Conservation (phyloP, 1,140 invertebrate species). For the Drosophila carrolli region DNA sequence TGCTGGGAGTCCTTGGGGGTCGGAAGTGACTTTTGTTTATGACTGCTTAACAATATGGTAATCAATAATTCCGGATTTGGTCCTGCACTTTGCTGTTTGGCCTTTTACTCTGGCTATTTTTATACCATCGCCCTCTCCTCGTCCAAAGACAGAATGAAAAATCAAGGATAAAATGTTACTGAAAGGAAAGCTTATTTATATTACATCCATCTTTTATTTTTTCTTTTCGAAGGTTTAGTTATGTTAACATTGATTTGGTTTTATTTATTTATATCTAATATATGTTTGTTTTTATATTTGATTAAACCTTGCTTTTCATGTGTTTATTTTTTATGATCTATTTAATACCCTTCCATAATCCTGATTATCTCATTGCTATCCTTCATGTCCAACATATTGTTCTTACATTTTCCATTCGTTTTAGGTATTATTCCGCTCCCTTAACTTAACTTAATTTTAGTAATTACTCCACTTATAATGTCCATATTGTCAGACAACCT, state of each 20-base stretch:
- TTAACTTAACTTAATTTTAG: too few relatives aligned
- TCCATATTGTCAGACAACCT: neutral
- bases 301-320: neutral
- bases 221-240: neutral
- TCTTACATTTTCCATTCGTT: too few relatives aligned
- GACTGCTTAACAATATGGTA: conserved; percentile 32
- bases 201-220: neutral
- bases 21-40: conserved; percentile 43
- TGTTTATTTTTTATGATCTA: neutral
- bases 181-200: too few relatives aligned
- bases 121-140: neutral
- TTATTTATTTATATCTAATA: neutral
- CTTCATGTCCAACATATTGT: too few relatives aligned
- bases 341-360: neutral
- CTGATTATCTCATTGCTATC: too few relatives aligned
- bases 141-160: too few relatives aligned
- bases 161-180: too few relatives aligned
- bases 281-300: neutral
- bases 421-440: too few relatives aligned
- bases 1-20: conserved; percentile 12
- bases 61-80: conserved; percentile 29
- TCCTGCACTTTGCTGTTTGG: neutral
- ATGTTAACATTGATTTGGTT: too few relatives aligned
- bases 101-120: neutral
- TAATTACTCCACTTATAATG: too few relatives aligned